Evolutionary conservation across 2,797 vertebrate species (phyloP).

Genomic region (Myotis daubentonii): DNA sequence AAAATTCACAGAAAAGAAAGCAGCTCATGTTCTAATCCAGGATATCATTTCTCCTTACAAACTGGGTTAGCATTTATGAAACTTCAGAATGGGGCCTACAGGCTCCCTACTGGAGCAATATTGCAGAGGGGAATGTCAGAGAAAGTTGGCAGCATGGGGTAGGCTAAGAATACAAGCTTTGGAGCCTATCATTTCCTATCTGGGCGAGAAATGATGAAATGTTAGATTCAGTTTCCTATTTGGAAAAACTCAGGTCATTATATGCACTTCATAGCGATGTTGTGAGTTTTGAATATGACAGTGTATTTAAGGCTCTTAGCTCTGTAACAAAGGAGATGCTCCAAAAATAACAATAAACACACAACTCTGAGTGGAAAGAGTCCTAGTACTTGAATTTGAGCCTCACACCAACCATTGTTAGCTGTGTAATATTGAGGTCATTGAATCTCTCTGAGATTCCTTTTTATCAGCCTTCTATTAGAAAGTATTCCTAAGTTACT

Average conservation of each 20-base stretch:
- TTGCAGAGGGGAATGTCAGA: not conserved
- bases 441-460: not conserved
- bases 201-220: not conserved
- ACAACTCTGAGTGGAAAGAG: not conserved
- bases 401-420: not conserved
- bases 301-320: not conserved
- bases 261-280: not conserved
- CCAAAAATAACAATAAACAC: not conserved
- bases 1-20: conserved; percentile 45
- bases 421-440: not conserved
- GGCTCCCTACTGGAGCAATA: not conserved
- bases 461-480: not conserved
- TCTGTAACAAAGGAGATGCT: not conserved
- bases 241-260: not conserved
- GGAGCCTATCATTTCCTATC: not conserved
- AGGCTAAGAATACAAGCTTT: not conserved
- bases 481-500: not conserved
- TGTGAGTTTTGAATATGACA: not conserved
- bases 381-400: not conserved
- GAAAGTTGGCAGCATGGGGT: not conserved
- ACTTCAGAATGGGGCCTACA: not conserved
- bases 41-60: conserved; percentile 51
- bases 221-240: conserved; percentile 5
- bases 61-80: not conserved
- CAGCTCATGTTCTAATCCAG: conserved; percentile 56